A percentile compares a stretch with the other conserved stretches of the same genome.
Evolutionary conservation across 2,888 invertebrate species (phyloP).

Genomic region (Drosophila paramelanica): DNA sequence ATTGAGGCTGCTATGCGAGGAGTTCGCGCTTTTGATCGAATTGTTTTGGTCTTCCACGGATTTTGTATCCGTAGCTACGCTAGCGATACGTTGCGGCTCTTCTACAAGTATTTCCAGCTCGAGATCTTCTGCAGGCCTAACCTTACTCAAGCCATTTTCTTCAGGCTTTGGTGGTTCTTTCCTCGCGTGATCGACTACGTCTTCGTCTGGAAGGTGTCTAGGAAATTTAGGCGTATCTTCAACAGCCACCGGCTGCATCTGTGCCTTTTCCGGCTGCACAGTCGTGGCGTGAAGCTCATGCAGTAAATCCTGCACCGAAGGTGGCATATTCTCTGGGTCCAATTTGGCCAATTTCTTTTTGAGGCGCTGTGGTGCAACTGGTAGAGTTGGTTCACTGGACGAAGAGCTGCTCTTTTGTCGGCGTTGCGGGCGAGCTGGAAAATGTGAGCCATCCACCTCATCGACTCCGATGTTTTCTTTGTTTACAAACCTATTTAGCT

Average conservation of each 20-base stretch:
- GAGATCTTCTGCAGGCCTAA: neutral
- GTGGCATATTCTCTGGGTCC: slow-evolving; percentile 81
- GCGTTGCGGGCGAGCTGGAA: slow-evolving; percentile 79
- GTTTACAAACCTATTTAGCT: slow-evolving; percentile 1
- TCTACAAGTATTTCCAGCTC: slow-evolving; percentile 8
- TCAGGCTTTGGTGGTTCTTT: neutral
- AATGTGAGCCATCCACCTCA: slow-evolving; percentile 59
- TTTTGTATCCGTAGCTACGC: neutral
- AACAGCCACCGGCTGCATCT: neutral
- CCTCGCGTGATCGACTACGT: slow-evolving; percentile 29
- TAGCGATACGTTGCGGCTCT: too few relatives aligned
- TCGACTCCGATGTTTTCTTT: slow-evolving; percentile 22
- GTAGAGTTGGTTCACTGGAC: slow-evolving; percentile 77
- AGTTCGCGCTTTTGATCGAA: slow-evolving; percentile 54
- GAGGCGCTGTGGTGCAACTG: slow-evolving; percentile 72
- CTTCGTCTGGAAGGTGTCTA: slow-evolving; percentile 57
- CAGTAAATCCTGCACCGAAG: slow-evolving; percentile 83
- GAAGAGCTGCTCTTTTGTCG: slow-evolving; percentile 81
- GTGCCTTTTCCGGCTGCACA: neutral
- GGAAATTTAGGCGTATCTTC: slow-evolving; percentile 65
- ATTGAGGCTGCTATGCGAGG: slow-evolving; percentile 54
- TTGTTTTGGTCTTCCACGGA: slow-evolving; percentile 14
- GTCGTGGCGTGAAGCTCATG: slow-evolving; percentile 50
- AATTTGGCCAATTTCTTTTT: slow-evolving; percentile 78
- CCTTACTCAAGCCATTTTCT: slow-evolving; percentile 12